Evolutionary conservation across 2,113 vertebrate genomes (phyloP).

Genomic region (Danio rerio): GRCz12tu NC_133192.1:49237001-49237500

Average conservation of each 20-base stretch:
- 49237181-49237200: conserved; percentile 23
- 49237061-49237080: conserved; percentile 53
- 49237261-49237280: not conserved
- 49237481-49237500: not conserved
- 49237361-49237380: not conserved
- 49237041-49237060: conserved; percentile 53
- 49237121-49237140: conserved; percentile 37
- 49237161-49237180: conserved; percentile 14
- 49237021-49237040: conserved; percentile 43
- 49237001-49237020: conserved; percentile 66
- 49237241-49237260: conserved; percentile 34
- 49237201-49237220: conserved; percentile 14
- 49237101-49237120: conserved; percentile 42
- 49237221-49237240: conserved; percentile 32
- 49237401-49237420: not conserved
- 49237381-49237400: not conserved
- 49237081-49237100: conserved; percentile 47
- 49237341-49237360: conserved; percentile 33
- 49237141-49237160: conserved; percentile 15
- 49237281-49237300: conserved; percentile 28
- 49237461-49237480: no score
- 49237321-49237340: not conserved
- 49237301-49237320: conserved; percentile 15
- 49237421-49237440: not conserved
- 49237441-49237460: no score